Conservation (phyloP, 2,888 invertebrate species). For the Eudemis profundana region DNA sequence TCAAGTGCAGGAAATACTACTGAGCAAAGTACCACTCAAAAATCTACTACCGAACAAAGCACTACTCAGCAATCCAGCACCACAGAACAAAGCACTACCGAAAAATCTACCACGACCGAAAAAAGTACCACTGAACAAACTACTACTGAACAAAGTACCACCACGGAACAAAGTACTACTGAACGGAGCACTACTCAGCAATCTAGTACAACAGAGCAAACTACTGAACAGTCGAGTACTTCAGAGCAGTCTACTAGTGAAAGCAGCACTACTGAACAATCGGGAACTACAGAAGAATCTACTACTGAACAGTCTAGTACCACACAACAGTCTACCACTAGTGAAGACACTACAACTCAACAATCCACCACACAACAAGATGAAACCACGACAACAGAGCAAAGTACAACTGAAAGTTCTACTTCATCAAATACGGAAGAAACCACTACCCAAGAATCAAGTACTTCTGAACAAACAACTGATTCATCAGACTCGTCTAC, state of each 20-base stretch:
- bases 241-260: conserved; percentile 49
- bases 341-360: conserved; percentile 48
- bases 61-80: too few species aligned
- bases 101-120: conserved; percentile 49
- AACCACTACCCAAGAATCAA: conserved; percentile 27
- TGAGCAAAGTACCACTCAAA: conserved; percentile 36
- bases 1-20: conserved; percentile 42
- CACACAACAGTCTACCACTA: conserved; percentile 51
- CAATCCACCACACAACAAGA: conserved; percentile 51
- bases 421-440: conserved; percentile 48
- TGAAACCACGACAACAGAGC: conserved; percentile 42
- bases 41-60: conserved; percentile 28
- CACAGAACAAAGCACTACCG: conserved; percentile 41
- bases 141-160: conserved; percentile 47
- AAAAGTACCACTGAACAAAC: conserved; percentile 46
- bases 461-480: conserved; percentile 45
- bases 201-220: conserved; percentile 45
- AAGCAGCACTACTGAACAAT: conserved; percentile 45
- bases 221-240: conserved; percentile 34
- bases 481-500: conserved; percentile 38
- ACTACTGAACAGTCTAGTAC: conserved; percentile 42
- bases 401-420: conserved; percentile 34
- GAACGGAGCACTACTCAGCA: conserved; percentile 32
- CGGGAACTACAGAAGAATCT: conserved; percentile 49
- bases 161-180: conserved; percentile 46